A percentile compares a stretch with the other conserved stretches of the same genome.
Conservation (phyloP, 2,888 invertebrate species). For the Hyppa rectilinea region DNA sequence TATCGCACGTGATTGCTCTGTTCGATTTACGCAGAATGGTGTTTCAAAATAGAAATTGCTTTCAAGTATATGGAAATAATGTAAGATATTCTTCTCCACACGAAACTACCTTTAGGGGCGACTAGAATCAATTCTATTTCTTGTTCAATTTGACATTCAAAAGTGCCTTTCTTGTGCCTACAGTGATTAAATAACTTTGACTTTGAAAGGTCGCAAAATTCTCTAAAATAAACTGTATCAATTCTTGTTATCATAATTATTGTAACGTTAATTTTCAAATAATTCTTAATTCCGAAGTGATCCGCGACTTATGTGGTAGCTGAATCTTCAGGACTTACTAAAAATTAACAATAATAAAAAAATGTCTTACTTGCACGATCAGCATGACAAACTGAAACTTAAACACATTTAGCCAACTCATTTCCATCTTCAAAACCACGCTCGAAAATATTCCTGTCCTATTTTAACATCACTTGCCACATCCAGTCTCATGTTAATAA, state of each 20-base stretch:
- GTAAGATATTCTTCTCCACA: too few relatives aligned
- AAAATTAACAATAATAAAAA: too few relatives aligned
- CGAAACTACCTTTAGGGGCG: too few relatives aligned
- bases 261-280: background rate
- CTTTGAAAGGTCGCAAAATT: background rate
- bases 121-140: too few relatives aligned
- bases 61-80: background rate
- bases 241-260: background rate
- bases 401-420: too few relatives aligned
- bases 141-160: too few relatives aligned
- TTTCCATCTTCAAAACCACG: background rate
- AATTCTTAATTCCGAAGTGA: background rate
- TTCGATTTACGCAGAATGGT: background rate
- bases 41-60: background rate
- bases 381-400: background rate
- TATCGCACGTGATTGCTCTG: background rate
- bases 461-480: slow-evolving; percentile 18
- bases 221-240: background rate
- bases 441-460: background rate
- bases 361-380: background rate
- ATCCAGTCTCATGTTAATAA: slow-evolving; percentile 62
- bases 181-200: too few relatives aligned
- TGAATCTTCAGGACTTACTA: background rate
- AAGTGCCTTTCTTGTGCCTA: too few relatives aligned
- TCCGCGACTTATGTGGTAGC: background rate